Percentiles rank a stretch among this genome's conserved stretches.
These are phyloP conservation scores for Kradibia gibbosae DNA, from an alignment of 1,140 invertebrate genomes.

Conservation along the genomic window DNA sequence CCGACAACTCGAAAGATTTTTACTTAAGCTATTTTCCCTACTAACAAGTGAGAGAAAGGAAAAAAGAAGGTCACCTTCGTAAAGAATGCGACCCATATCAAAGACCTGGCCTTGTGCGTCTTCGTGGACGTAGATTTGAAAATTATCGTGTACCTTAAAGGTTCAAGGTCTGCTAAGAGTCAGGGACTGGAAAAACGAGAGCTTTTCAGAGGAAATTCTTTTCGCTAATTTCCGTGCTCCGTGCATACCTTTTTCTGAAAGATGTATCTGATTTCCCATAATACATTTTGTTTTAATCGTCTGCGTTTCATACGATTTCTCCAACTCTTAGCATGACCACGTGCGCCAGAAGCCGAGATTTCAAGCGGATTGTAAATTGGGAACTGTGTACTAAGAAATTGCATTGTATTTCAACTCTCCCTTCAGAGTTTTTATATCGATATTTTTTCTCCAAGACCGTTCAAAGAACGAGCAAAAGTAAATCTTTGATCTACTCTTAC, in stretches of 20 bases:
- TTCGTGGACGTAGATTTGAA: neutral
- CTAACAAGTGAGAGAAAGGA: neutral
- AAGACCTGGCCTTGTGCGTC: too few relatives aligned
- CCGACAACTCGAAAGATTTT: neutral
- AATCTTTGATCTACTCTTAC: constrained; percentile 12
- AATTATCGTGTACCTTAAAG: neutral
- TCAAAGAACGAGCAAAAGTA: neutral
- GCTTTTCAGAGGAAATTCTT: neutral
- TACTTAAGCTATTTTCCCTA: neutral
- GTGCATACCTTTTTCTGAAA: neutral
- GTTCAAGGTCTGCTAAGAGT: neutral
- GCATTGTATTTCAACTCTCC: constrained; percentile 17
- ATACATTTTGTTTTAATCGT: neutral
- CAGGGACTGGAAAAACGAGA: too few relatives aligned
- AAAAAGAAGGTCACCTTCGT: constrained; percentile 13
- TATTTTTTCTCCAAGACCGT: neutral
- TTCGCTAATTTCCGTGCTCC: neutral
- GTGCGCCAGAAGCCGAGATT: neutral
- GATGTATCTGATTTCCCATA: neutral
- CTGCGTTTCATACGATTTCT: neutral
- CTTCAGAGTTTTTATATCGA: neutral
- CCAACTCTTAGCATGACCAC: neutral
- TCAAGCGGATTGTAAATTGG: neutral
- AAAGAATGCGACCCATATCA: constrained; percentile 11
- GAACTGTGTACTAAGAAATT: neutral